Evolutionary conservation across 2,888 invertebrate genomes (phyloP).

Genomic region (Nephrocerus scutellatus): DNA sequence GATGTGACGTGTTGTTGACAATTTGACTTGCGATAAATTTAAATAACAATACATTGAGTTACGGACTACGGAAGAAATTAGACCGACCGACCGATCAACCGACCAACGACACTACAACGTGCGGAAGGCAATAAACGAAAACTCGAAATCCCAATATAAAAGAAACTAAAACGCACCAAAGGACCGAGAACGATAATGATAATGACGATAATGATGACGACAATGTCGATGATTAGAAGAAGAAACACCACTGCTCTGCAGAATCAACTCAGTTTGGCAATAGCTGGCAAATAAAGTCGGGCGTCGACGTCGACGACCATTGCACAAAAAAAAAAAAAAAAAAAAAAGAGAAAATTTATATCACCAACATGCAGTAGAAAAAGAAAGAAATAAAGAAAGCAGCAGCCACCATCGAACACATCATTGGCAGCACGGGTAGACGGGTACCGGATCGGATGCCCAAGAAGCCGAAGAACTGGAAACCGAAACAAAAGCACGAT

Average conservation of each 20-base stretch:
- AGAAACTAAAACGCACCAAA: too few relatives aligned
- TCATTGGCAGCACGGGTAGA: background rate
- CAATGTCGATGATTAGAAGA: constrained; percentile 31
- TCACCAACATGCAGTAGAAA: background rate
- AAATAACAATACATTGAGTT: too few relatives aligned
- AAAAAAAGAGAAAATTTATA: constrained; percentile 1
- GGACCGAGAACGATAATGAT: too few relatives aligned
- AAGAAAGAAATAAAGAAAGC: constrained; percentile 7
- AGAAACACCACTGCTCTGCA: constrained; percentile 29
- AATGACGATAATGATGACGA: constrained; percentile 1
- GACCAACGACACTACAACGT: background rate
- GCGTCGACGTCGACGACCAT: constrained; percentile 1
- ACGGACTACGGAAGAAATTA: background rate
- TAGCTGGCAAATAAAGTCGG: constrained; percentile 10
- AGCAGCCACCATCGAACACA: constrained; percentile 1
- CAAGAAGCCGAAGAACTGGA: too few relatives aligned
- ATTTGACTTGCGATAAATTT: too few relatives aligned
- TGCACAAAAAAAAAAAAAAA: background rate
- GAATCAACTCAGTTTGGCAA: constrained; percentile 10
- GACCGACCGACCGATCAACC: background rate
- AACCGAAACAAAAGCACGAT: too few relatives aligned
- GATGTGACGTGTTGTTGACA: too few relatives aligned
- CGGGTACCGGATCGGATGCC: too few relatives aligned
- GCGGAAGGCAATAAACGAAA: background rate
- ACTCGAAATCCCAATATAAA: too few relatives aligned